These are phyloP conservation scores for Microtus montanus DNA, from an alignment of 2,113 vertebrate species.

Conservation along the genomic window DNA sequence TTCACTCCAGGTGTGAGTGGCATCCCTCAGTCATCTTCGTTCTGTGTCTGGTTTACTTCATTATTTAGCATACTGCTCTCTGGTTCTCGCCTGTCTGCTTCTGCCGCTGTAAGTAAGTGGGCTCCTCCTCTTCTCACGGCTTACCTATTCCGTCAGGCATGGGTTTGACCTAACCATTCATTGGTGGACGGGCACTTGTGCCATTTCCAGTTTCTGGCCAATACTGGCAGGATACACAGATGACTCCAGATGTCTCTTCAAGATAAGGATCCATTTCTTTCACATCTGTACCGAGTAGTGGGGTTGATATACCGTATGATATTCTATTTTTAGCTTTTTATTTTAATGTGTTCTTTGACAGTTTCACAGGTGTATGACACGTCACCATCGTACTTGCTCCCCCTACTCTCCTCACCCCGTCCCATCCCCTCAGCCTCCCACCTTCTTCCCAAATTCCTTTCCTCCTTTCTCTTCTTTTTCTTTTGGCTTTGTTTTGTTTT, in stretches of 20 bases:
- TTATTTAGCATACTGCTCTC: not conserved
- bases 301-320: not conserved
- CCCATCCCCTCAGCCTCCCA: not conserved
- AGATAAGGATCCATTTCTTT: not conserved
- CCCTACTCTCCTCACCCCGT: not conserved
- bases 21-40: not conserved
- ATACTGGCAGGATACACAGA: not conserved
- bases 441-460: not conserved
- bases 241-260: not conserved
- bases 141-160: not conserved
- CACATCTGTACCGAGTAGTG: not conserved
- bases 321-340: not conserved
- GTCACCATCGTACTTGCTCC: too few species aligned
- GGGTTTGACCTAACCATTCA: not conserved
- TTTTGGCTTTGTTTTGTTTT: not conserved
- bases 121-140: not conserved
- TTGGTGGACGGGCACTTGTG: not conserved
- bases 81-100: not conserved
- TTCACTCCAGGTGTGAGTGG: not conserved
- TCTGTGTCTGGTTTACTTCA: not conserved
- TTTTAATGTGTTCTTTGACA: not conserved
- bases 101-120: not conserved
- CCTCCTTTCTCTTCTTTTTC: not conserved
- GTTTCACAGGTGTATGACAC: not conserved
- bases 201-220: not conserved